phyloP scores from a whole-genome alignment of 2,797 vertebrate genomes.

The Darevskia mixta region DNA sequence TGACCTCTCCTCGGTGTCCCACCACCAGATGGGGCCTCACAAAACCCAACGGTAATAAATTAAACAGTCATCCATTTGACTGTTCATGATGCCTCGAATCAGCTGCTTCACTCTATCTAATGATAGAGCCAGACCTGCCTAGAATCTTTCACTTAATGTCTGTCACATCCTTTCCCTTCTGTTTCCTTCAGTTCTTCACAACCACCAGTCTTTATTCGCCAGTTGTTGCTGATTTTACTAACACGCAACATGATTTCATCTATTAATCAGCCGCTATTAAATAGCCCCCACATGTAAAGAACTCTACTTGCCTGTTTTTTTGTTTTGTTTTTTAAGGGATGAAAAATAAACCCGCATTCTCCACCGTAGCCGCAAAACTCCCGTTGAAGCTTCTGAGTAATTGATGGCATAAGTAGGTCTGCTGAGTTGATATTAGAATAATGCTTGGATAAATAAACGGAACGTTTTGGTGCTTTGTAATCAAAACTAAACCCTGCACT shows the following conservation, averaged over 20 bases:
- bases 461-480: constrained; percentile 64
- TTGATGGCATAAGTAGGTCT: constrained; percentile 44
- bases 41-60: too few relatives aligned
- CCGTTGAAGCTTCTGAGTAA: constrained; percentile 12
- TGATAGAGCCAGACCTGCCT: not conserved
- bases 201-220: not conserved
- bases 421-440: constrained; percentile 71
- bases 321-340: too few relatives aligned
- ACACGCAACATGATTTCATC: not conserved
- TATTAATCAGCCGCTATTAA: constrained; percentile 4
- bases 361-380: constrained; percentile 43
- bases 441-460: constrained; percentile 73
- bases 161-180: not conserved
- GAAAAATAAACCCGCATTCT: constrained; percentile 38
- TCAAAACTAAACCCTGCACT: constrained; percentile 65
- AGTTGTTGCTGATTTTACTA: not conserved
- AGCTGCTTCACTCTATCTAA: not conserved
- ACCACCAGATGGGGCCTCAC: too few relatives aligned
- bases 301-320: not conserved
- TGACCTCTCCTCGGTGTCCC: too few relatives aligned
- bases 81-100: not conserved
- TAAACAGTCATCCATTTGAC: not conserved
- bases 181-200: not conserved
- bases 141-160: not conserved
- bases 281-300: constrained; percentile 34